These are phyloP conservation scores for Petrocephalus schoutedeni DNA, from an alignment of 2,797 vertebrate species.

Conservation along the genomic window DNA sequence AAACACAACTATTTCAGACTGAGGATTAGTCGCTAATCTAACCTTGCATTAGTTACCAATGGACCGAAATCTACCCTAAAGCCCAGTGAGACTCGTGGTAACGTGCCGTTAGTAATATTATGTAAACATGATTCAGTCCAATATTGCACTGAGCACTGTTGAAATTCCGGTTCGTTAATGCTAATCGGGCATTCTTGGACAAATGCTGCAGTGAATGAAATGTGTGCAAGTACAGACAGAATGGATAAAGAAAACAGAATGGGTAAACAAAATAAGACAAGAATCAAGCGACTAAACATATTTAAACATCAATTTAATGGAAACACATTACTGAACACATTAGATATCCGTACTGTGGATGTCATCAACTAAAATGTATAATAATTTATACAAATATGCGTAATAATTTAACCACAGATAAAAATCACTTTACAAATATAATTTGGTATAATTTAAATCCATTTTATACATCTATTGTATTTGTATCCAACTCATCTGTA, in stretches of 20 bases:
- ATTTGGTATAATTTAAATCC: conserved; percentile 26
- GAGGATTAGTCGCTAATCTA: too few relatives aligned
- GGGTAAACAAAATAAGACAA: not conserved
- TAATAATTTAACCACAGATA: conserved; percentile 35
- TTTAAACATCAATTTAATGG: conserved; percentile 35
- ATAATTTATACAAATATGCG: conserved; percentile 35
- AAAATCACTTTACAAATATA: conserved; percentile 37
- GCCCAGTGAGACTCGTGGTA: too few relatives aligned
- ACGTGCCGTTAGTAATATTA: too few relatives aligned
- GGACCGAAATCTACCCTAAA: too few relatives aligned
- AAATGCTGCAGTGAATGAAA: not conserved
- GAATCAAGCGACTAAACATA: conserved; percentile 3
- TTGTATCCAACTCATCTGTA: conserved; percentile 3
- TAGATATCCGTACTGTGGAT: conserved; percentile 29
- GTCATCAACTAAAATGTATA: conserved; percentile 26
- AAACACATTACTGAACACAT: conserved; percentile 23
- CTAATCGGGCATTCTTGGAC: not conserved
- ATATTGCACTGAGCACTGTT: too few relatives aligned
- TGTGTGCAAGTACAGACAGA: not conserved
- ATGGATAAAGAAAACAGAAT: not conserved
- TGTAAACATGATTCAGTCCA: too few relatives aligned
- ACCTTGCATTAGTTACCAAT: too few relatives aligned
- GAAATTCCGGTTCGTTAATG: too few relatives aligned
- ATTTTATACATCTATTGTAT: conserved; percentile 8
- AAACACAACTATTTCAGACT: too few relatives aligned